Evolutionary conservation across 2,888 invertebrate species (phyloP).

Genomic region (Acrobasis suavella): DNA sequence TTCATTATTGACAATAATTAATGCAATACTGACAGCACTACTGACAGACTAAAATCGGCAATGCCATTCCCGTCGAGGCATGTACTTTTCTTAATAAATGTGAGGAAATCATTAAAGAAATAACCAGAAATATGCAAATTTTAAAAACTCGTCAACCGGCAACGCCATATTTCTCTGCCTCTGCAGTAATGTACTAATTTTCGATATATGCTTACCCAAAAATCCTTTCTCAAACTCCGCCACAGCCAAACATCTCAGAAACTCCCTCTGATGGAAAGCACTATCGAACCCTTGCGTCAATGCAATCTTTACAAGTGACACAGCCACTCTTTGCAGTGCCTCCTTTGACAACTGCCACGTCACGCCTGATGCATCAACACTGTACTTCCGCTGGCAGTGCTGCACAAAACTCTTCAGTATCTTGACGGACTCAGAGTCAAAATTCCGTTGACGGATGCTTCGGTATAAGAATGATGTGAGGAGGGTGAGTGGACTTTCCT

Average conservation of each 20-base stretch:
- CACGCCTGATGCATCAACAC: slow-evolving; percentile 53
- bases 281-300: slow-evolving; percentile 84
- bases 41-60: too few species aligned
- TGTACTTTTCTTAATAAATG: too few species aligned
- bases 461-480: slow-evolving; percentile 83
- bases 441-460: slow-evolving; percentile 71
- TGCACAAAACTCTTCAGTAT: slow-evolving; percentile 61
- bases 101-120: too few species aligned
- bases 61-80: too few species aligned
- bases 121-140: too few species aligned
- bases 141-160: too few species aligned
- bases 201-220: slow-evolving; percentile 51
- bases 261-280: slow-evolving; percentile 83
- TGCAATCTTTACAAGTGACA: slow-evolving; percentile 83
- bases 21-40: too few species aligned
- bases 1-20: too few species aligned
- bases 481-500: slow-evolving; percentile 85
- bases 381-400: slow-evolving; percentile 66
- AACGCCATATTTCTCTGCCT: too few species aligned
- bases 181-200: too few species aligned
- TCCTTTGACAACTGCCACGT: slow-evolving; percentile 75
- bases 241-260: slow-evolving; percentile 82
- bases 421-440: slow-evolving; percentile 68
- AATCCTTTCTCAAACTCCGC: slow-evolving; percentile 83
- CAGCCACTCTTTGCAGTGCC: slow-evolving; percentile 79